phyloP scores from a whole-genome alignment of 64 coral and sea anemone genomes.

The Astreopora myriophthalma region DNA sequence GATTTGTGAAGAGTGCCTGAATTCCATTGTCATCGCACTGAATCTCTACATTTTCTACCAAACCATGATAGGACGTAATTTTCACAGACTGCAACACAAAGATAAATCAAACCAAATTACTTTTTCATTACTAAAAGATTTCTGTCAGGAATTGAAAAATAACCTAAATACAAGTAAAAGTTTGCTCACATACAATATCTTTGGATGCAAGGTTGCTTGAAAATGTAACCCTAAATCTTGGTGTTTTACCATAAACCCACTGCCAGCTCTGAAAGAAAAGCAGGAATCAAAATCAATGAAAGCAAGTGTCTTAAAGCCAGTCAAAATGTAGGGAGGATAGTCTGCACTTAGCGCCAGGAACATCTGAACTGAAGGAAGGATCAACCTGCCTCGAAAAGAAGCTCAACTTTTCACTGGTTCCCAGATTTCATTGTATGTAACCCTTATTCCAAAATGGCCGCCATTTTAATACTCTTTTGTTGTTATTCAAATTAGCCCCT shows the following conservation, averaged over 20 bases:
- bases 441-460: too few relatives aligned
- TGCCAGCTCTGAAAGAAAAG: constrained; percentile 24
- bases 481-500: too few relatives aligned
- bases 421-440: too few relatives aligned
- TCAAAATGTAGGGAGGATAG: too few relatives aligned
- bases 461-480: too few relatives aligned
- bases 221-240: constrained; percentile 52
- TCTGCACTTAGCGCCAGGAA: too few relatives aligned
- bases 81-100: not conserved
- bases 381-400: too few relatives aligned
- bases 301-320: not conserved
- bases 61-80: constrained; percentile 24
- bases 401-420: too few relatives aligned
- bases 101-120: not conserved
- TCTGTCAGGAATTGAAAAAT: not conserved
- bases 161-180: too few relatives aligned
- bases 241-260: constrained; percentile 71
- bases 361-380: not conserved
- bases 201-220: constrained; percentile 10
- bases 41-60: not conserved
- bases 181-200: constrained; percentile 35
- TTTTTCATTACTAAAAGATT: too few relatives aligned
- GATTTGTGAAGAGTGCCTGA: not conserved
- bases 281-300: not conserved
- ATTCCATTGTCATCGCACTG: not conserved